These are phyloP conservation scores for Anableps anableps DNA, from an alignment of 2,797 vertebrate species.

Conservation along the genomic window DNA sequence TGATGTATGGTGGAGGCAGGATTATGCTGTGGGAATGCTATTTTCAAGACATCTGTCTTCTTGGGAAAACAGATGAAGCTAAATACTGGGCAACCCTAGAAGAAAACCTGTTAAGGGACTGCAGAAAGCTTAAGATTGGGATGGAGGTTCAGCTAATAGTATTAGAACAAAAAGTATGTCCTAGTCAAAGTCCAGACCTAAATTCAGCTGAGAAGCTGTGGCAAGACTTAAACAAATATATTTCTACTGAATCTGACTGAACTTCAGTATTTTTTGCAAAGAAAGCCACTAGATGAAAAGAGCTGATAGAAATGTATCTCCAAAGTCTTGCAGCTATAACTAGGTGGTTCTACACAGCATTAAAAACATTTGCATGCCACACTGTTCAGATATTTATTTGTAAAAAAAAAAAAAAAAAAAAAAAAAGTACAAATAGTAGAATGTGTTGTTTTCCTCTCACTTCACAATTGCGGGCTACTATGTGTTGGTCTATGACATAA, in stretches of 20 bases:
- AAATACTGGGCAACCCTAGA: no score
- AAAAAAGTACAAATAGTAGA: no score
- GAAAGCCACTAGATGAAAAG: not conserved
- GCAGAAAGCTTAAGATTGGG: no score
- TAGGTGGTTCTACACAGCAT: no score
- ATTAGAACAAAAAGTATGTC: not conserved
- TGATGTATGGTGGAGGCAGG: no score
- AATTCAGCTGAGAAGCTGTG: not conserved
- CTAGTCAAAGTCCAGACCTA: not conserved
- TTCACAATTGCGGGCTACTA: not conserved
- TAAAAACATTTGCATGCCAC: not conserved
- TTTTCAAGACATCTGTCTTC: no score
- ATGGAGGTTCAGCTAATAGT: not conserved
- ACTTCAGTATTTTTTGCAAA: not conserved
- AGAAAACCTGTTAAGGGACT: no score
- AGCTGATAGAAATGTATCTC: not conserved
- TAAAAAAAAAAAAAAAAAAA: no score
- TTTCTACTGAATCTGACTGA: not conserved
- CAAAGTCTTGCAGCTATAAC: no score
- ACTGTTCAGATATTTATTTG: not conserved
- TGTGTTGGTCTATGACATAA: not conserved
- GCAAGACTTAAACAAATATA: not conserved
- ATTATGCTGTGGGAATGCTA: no score
- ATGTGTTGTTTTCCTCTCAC: not conserved
- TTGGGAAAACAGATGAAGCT: no score